These are phyloP conservation scores for Micronisus gabar DNA, from an alignment of 2,113 vertebrate species.

Conservation along the genomic window DNA sequence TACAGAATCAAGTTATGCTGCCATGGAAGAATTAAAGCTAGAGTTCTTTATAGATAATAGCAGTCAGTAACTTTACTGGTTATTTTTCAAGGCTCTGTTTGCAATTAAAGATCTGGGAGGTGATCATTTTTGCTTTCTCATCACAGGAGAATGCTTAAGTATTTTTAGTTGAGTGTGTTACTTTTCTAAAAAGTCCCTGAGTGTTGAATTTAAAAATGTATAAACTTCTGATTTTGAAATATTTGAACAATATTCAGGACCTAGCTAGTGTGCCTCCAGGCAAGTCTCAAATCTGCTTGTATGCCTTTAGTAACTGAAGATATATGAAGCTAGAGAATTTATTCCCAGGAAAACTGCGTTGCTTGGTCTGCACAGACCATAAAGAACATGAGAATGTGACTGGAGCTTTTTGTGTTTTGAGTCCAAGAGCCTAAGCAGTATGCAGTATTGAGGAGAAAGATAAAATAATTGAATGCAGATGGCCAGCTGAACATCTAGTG, in stretches of 20 bases:
- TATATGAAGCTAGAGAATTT: constrained; percentile 6
- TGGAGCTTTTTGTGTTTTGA: background rate
- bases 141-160: background rate
- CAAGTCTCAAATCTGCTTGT: background rate
- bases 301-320: constrained; percentile 6
- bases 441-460: background rate
- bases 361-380: background rate
- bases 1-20: background rate
- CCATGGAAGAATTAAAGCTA: background rate
- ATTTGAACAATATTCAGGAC: background rate
- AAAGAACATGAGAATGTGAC: constrained; percentile 37
- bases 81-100: background rate
- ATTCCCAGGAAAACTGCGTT: background rate
- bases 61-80: background rate
- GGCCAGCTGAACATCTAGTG: background rate
- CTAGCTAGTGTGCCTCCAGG: background rate
- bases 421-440: background rate
- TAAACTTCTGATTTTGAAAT: background rate
- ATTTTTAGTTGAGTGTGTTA: background rate
- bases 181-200: background rate
- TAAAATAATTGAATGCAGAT: constrained; percentile 45
- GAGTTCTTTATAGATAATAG: background rate
- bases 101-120: background rate
- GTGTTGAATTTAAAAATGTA: background rate
- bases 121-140: background rate